A percentile compares a stretch with the other conserved stretches of the same genome.
Conservation (phyloP, 2,113 vertebrate species). For the Mesocricetus auratus region DNA sequence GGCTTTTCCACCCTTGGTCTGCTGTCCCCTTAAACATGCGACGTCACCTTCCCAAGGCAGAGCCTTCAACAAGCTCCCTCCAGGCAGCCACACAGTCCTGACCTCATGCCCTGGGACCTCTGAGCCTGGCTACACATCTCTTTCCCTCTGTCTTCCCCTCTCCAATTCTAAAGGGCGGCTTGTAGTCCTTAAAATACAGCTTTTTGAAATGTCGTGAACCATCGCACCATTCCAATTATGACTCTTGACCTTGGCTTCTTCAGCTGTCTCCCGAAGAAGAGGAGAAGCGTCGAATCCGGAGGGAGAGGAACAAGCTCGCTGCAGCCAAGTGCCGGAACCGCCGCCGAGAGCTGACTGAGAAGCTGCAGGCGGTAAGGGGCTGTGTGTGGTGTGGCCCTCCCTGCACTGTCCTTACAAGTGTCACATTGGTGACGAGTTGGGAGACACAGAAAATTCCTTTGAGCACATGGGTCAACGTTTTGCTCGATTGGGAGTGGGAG, state of each 20-base stretch:
- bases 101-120: neutral
- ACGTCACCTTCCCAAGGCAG: neutral
- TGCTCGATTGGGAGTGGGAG: neutral
- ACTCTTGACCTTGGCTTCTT: constrained; percentile 39
- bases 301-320: constrained; percentile 98
- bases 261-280: constrained; percentile 99
- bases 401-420: neutral
- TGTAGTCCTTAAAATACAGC: neutral
- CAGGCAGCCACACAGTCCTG: too few relatives aligned
- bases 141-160: neutral
- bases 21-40: neutral
- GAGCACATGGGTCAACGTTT: neutral
- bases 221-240: neutral
- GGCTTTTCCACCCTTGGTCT: neutral
- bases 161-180: constrained; percentile 49
- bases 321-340: constrained; percentile 99
- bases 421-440: accelerated
- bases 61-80: neutral
- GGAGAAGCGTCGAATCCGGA: constrained; percentile 97
- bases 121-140: neutral
- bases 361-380: constrained; percentile 96
- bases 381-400: neutral
- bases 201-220: neutral
- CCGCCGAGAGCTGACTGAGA: constrained; percentile 96
- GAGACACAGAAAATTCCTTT: neutral